Percentiles rank a stretch among this genome's conserved stretches.
Evolutionary conservation across 2,888 invertebrate genomes (phyloP).

Genomic region (Hirtodrosophila histrioides): DNA sequence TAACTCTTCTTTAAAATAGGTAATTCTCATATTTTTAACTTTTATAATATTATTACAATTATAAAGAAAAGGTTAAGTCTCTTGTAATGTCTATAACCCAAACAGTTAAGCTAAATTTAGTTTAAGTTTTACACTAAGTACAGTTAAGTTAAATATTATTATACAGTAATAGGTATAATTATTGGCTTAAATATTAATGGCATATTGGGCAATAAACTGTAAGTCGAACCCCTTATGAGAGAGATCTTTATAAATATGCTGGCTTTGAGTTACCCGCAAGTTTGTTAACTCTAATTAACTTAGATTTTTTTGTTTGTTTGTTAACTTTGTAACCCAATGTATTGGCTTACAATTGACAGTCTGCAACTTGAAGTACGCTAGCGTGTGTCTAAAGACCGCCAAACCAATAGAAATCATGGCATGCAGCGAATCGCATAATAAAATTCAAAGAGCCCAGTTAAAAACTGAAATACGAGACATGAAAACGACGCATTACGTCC

Average conservation of each 20-base stretch:
- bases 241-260: conserved; percentile 3
- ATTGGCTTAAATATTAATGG: too few species aligned
- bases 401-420: conserved; percentile 26
- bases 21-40: too few species aligned
- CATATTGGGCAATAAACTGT: too few species aligned
- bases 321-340: conserved; percentile 46
- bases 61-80: too few species aligned
- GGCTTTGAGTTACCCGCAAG: conserved; percentile 10
- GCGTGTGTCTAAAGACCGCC: conserved; percentile 34
- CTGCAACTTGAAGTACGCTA: conserved; percentile 19
- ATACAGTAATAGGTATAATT: too few species aligned
- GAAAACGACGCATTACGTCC: conserved; percentile 62
- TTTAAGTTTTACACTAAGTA: too few species aligned
- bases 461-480: conserved; percentile 54
- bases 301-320: conserved; percentile 5
- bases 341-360: conserved; percentile 69
- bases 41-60: too few species aligned
- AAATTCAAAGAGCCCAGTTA: conserved; percentile 52
- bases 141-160: too few species aligned
- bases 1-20: too few species aligned
- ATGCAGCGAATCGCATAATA: conserved; percentile 46
- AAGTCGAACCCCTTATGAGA: neutral
- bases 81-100: too few species aligned
- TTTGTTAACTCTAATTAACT: conserved; percentile 41
- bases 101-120: too few species aligned